Evolutionary conservation across 2,797 vertebrate species (phyloP).

Genomic region (Coregonus ussuriensis): DNA sequence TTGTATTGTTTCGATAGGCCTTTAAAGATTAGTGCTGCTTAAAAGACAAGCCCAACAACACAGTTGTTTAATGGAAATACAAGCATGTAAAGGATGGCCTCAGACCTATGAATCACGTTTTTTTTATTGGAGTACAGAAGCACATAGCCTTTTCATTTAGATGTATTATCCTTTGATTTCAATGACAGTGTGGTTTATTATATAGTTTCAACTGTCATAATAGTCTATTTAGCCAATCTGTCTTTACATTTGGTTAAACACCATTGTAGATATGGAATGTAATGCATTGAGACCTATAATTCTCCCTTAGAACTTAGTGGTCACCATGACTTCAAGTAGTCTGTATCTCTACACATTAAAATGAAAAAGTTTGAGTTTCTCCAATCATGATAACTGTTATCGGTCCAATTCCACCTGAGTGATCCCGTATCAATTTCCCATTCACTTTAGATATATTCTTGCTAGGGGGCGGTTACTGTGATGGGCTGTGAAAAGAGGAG

Average conservation of each 20-base stretch:
- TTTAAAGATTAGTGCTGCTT: background rate
- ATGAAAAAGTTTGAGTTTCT: background rate
- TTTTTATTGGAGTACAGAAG: no score
- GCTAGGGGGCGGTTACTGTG: constrained; percentile 11
- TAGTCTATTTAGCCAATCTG: background rate
- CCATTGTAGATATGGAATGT: background rate
- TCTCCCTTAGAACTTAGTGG: background rate
- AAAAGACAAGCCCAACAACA: background rate
- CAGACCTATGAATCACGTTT: background rate
- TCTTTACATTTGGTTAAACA: background rate
- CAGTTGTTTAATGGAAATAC: background rate
- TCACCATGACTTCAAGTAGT: constrained; percentile 2
- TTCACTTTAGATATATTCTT: constrained; percentile 12
- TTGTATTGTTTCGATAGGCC: background rate
- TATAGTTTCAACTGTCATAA: background rate
- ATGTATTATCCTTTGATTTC: background rate
- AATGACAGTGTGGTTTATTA: background rate
- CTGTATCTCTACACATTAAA: background rate
- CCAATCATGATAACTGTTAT: background rate
- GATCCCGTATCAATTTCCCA: constrained; percentile 6
- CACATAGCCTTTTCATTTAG: background rate
- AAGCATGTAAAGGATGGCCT: background rate
- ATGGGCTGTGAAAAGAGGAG: constrained; percentile 41
- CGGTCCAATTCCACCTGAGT: constrained; percentile 15
- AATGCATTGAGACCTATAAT: background rate